Base-by-base conservation (phyloP, 2,888 invertebrate species). In the Alitta virens region DNA sequence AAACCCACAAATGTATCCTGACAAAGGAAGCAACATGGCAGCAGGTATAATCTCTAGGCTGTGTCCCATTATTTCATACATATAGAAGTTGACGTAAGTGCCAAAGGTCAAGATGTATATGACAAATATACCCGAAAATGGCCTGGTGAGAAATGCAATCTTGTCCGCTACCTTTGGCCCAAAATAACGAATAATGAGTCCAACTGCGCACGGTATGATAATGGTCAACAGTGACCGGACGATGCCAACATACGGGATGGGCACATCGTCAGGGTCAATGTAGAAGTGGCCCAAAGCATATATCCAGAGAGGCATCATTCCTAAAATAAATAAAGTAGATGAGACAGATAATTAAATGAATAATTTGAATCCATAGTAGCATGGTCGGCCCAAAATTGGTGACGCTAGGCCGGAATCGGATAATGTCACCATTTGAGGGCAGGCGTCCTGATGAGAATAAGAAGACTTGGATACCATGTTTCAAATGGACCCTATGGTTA, bases 251-350 rank as follows among this genome's bases (percentile, higher is more conserved):
- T 75, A 84, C 0, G 84, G 84, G 33, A 83, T 75, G 18, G 68
- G 55, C 9, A 78, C 62, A 21, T 64, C 66, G 24, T 61, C 65
- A 9, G 49, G 26, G n/a, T 75, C 74, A 3, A 82, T 75, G 52
- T 75, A 75, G 24, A 74, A 72, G 23, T 70, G 65, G 2, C 84
- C 84, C 46, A 85, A 71, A 1, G 83, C 76, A 64, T 78, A 82
- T 71, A 85, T 70, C 85, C 85, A 85, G 9, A 84, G 68, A 0
- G 85, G 85, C 77, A 85, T 83, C 80, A 84, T 80, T 9, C 77
- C 83, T 83, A 72, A 38, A 74, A 43, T 62, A 56, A 38, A 58
- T 33, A 12, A 16, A 56, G n/a, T n/a, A n/a, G n/a, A n/a, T n/a
- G n/a, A n/a, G n/a, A n/a, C n/a, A n/a, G n/a, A n/a, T n/a, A n/a